phyloP scores from a whole-genome alignment of 2,888 invertebrate species.

The Trichopoda pennipes region DNA sequence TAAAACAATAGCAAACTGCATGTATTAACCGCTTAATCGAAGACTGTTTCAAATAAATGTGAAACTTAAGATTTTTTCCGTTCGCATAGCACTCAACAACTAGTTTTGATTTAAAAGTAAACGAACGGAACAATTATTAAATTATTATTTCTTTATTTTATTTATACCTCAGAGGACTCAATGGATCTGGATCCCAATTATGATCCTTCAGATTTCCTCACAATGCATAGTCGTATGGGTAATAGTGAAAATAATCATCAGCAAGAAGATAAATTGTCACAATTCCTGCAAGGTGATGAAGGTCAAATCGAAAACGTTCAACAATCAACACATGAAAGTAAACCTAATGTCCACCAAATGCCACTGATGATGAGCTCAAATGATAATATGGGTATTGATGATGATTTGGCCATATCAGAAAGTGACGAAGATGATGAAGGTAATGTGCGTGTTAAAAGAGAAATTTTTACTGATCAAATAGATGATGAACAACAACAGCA shows the following conservation, averaged over 20 bases:
- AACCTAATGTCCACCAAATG: conserved; percentile 70
- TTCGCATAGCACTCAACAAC: no score
- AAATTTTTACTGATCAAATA: conserved; percentile 68
- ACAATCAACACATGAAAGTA: conserved; percentile 67
- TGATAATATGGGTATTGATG: conserved; percentile 84
- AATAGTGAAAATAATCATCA: conserved; percentile 66
- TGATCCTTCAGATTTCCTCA: conserved; percentile 92
- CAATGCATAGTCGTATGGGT: conserved; percentile 81
- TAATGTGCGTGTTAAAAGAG: conserved; percentile 72
- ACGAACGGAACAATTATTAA: no score
- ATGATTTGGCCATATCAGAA: conserved; percentile 89
- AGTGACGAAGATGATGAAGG: conserved; percentile 84
- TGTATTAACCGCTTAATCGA: no score
- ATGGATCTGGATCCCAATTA: conserved; percentile 91
- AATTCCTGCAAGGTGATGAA: conserved; percentile 73
- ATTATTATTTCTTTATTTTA: background rate
- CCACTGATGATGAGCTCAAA: conserved; percentile 76
- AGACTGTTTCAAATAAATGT: no score
- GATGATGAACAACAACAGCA: conserved; percentile 61
- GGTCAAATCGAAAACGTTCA: conserved; percentile 73
- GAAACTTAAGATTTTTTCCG: no score
- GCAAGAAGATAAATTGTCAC: conserved; percentile 64
- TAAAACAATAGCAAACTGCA: no score
- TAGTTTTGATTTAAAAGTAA: no score
- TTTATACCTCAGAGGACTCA: conserved; percentile 83